A percentile compares a stretch with the other conserved stretches of the same genome.
phyloP scores from a whole-genome alignment of 2,113 vertebrate genomes.

The Pavo muticus region DNA sequence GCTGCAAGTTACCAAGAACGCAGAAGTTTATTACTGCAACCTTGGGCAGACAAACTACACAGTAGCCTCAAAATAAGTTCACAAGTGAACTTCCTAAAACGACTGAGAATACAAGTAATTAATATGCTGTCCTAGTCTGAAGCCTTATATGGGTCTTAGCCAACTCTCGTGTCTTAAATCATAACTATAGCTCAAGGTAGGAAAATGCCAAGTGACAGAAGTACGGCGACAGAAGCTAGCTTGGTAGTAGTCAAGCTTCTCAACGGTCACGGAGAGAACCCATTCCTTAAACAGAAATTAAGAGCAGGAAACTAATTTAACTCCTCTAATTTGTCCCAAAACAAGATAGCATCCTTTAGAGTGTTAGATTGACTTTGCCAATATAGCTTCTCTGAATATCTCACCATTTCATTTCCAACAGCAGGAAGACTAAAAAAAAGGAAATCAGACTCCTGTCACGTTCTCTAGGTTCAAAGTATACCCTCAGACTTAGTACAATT shows the following conservation, averaged over 20 bases:
- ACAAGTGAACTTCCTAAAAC: background rate
- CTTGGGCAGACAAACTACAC: background rate
- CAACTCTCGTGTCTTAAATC: background rate
- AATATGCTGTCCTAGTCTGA: background rate
- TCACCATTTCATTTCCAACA: background rate
- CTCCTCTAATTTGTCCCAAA: background rate
- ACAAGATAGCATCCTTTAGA: background rate
- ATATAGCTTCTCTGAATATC: background rate
- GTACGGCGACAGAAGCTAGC: background rate
- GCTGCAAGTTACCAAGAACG: background rate
- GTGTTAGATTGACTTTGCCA: background rate
- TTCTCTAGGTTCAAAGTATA: background rate
- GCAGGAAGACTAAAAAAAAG: background rate
- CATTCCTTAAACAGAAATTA: background rate
- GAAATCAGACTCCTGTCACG: background rate
- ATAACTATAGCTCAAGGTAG: background rate
- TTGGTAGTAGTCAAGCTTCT: background rate
- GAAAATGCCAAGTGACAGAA: background rate
- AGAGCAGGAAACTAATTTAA: background rate
- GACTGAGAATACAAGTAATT: background rate
- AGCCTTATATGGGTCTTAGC: background rate
- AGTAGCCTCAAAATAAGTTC: background rate
- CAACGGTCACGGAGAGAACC: background rate
- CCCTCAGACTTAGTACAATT: background rate
- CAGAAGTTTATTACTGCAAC: background rate